Evolutionary conservation across 2,113 vertebrate species (phyloP).

Genomic region (Eidolon helvum): DNA sequence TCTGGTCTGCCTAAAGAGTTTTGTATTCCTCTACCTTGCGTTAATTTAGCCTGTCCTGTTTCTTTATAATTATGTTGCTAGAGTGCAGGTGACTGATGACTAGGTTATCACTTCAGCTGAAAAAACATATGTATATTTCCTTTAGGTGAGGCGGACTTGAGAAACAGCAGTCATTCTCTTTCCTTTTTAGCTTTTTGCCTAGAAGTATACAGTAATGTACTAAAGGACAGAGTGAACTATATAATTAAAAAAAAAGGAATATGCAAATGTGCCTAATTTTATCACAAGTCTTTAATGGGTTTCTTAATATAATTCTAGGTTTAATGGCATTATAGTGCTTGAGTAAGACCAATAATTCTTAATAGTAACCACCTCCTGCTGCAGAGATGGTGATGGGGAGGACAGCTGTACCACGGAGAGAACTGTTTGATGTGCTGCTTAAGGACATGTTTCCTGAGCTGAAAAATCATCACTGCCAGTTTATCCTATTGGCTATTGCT

Average conservation of each 20-base stretch:
- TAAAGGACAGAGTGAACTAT: background rate
- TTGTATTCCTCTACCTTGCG: background rate
- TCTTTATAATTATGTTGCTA: background rate
- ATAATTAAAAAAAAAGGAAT: slow-evolving; percentile 4
- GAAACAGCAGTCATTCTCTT: background rate
- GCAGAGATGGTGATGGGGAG: background rate
- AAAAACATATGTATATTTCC: background rate
- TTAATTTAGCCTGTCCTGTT: background rate
- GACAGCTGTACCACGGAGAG: background rate
- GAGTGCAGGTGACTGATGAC: background rate
- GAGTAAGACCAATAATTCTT: background rate
- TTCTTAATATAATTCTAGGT: slow-evolving; percentile 25
- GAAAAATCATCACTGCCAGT: background rate
- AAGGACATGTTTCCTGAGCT: background rate
- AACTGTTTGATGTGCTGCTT: background rate
- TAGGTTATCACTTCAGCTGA: background rate
- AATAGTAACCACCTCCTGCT: background rate
- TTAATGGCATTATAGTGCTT: background rate
- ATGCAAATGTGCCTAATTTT: slow-evolving; percentile 35
- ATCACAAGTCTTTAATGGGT: background rate
- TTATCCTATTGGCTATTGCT: background rate
- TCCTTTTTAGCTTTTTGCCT: background rate
- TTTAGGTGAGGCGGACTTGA: background rate
- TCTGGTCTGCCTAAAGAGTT: background rate
- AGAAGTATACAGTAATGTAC: background rate